A percentile compares a stretch with the other conserved stretches of the same genome.
Conservation (phyloP, 2,797 vertebrate species). For the Glyptemys insculpta region DNA sequence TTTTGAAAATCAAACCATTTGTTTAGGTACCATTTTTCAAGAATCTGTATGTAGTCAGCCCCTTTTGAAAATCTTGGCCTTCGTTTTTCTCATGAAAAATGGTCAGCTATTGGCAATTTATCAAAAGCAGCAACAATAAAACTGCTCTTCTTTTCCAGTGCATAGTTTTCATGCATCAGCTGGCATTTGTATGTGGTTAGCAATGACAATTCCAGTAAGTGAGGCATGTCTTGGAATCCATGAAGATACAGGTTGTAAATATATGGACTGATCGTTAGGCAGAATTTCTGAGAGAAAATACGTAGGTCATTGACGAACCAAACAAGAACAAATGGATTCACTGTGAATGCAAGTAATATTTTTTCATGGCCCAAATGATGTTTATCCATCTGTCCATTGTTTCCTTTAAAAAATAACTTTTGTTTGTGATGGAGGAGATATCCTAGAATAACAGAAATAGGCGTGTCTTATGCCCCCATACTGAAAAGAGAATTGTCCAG, state of each 20-base stretch:
- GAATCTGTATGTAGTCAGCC: not conserved
- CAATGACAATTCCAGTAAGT: slow-evolving; percentile 30
- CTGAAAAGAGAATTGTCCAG: not conserved
- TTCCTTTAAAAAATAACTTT: not conserved
- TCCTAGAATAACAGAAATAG: not conserved
- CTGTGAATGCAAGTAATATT: not conserved
- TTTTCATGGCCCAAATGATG: not conserved
- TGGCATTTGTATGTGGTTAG: slow-evolving; percentile 2
- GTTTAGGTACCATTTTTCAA: not conserved
- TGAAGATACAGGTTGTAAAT: not conserved
- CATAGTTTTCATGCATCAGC: not conserved
- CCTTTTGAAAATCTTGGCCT: not conserved
- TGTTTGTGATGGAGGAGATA: not conserved
- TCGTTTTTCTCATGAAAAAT: not conserved
- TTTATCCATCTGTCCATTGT: not conserved
- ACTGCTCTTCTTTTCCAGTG: not conserved
- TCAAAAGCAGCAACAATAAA: slow-evolving; percentile 1
- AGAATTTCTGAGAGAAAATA: not conserved
- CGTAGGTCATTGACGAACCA: not conserved
- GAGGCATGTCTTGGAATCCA: not conserved
- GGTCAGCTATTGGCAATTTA: not conserved
- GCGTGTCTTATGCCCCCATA: rapidly evolving
- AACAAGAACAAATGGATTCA: not conserved
- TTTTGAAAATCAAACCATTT: not conserved
- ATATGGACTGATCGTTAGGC: not conserved